Conservation (phyloP, 2,888 invertebrate species). For the Malacosoma neustria region DNA sequence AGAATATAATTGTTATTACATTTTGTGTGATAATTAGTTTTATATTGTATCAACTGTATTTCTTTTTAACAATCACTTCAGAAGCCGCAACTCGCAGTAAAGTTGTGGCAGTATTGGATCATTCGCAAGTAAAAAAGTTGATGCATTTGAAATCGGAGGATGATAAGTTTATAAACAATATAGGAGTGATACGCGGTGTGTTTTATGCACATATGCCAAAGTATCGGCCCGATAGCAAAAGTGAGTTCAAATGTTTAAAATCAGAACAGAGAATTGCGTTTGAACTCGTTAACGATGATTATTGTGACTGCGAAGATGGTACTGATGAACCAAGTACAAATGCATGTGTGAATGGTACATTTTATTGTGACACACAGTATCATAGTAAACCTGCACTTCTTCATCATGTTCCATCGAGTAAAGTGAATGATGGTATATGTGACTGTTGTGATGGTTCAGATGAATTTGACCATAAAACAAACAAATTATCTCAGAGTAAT, state of each 20-base stretch:
- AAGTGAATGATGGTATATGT: slow-evolving; percentile 95
- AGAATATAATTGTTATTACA: slow-evolving; percentile 49
- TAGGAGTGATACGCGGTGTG: slow-evolving; percentile 56
- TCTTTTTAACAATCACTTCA: slow-evolving; percentile 50
- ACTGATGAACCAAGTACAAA: slow-evolving; percentile 89
- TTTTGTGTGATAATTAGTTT: slow-evolving; percentile 45
- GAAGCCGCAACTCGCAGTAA: slow-evolving; percentile 29
- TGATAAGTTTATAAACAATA: slow-evolving; percentile 50
- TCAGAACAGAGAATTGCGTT: slow-evolving; percentile 46
- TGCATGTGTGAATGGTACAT: slow-evolving; percentile 89
- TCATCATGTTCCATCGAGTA: slow-evolving; percentile 77
- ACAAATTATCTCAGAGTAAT: slow-evolving; percentile 40
- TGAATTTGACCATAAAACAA: slow-evolving; percentile 74
- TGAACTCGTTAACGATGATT: slow-evolving; percentile 84
- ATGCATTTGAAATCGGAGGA: slow-evolving; percentile 42
- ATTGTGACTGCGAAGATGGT: slow-evolving; percentile 89
- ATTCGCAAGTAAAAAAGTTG: slow-evolving; percentile 27
- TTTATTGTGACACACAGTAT: slow-evolving; percentile 83
- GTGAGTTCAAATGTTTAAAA: slow-evolving; percentile 57
- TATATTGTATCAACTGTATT: slow-evolving; percentile 59
- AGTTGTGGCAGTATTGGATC: slow-evolving; percentile 36
- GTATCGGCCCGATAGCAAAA: slow-evolving; percentile 48
- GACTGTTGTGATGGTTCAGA: slow-evolving; percentile 96
- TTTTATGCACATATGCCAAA: slow-evolving; percentile 39
- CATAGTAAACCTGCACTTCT: slow-evolving; percentile 43